Evolutionary conservation across 1,140 invertebrate genomes (phyloP).

Genomic region (Paraescarpia echinospica): DNA sequence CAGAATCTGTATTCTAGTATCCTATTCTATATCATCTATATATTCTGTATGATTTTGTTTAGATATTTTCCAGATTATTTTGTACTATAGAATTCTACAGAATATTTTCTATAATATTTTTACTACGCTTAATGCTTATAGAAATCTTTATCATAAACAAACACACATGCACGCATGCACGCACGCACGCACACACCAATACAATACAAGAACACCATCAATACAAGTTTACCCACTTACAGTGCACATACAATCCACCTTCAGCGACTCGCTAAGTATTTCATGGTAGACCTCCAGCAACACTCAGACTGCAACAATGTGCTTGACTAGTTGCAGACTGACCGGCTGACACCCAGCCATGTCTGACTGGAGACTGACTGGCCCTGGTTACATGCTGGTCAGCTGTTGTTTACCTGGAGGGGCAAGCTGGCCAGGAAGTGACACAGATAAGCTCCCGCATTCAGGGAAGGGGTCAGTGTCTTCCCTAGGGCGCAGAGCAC

Average conservation of each 20-base stretch:
- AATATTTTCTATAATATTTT: no score
- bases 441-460: neutral
- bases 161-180: no score
- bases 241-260: neutral
- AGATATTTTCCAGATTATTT: no score
- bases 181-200: no score
- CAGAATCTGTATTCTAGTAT: no score
- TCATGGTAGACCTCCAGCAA: neutral
- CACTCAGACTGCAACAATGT: neutral
- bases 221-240: neutral
- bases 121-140: no score
- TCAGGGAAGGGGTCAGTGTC: neutral
- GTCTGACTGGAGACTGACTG: neutral
- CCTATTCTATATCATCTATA: no score
- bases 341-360: neutral
- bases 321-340: neutral
- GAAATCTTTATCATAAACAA: no score
- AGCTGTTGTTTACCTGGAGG: neutral
- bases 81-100: no score
- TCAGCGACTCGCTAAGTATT: neutral
- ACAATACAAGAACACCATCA: no score
- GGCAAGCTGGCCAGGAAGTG: neutral
- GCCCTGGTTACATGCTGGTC: neutral
- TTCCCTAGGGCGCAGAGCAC: neutral
- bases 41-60: no score